A percentile compares a stretch with the other conserved stretches of the same genome.
phyloP scores from a whole-genome alignment of 2,797 vertebrate species.

The Muscicapa comitata region DNA sequence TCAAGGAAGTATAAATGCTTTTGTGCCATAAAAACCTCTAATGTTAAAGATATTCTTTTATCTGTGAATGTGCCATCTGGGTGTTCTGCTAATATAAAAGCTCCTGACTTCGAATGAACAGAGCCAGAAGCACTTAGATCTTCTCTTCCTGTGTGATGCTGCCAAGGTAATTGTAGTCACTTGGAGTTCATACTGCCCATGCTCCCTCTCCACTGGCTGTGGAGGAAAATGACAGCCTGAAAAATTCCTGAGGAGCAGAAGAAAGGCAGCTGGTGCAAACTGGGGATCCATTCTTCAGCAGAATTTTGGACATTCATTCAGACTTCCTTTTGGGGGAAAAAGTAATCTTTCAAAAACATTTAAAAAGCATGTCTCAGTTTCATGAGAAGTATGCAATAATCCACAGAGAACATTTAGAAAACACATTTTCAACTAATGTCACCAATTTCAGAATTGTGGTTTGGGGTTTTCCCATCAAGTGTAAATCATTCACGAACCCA shows the following conservation, averaged over 20 bases:
- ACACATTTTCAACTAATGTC: background rate
- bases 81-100: background rate
- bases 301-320: background rate
- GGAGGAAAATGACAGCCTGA: background rate
- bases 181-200: background rate
- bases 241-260: background rate
- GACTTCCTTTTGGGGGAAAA: accelerated
- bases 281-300: background rate
- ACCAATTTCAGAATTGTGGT: background rate
- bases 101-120: background rate
- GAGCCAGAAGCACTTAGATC: background rate
- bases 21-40: background rate
- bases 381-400: background rate
- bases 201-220: background rate
- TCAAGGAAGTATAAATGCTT: background rate
- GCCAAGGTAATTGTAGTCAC: background rate
- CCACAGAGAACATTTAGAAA: background rate
- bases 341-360: no score
- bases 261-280: background rate
- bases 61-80: background rate
- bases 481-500: background rate
- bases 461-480: background rate
- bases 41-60: background rate
- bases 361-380: background rate
- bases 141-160: background rate